Percentiles rank a stretch among this genome's conserved stretches.
phyloP scores from a whole-genome alignment of 2,797 vertebrate species.

The Morus bassanus region DNA sequence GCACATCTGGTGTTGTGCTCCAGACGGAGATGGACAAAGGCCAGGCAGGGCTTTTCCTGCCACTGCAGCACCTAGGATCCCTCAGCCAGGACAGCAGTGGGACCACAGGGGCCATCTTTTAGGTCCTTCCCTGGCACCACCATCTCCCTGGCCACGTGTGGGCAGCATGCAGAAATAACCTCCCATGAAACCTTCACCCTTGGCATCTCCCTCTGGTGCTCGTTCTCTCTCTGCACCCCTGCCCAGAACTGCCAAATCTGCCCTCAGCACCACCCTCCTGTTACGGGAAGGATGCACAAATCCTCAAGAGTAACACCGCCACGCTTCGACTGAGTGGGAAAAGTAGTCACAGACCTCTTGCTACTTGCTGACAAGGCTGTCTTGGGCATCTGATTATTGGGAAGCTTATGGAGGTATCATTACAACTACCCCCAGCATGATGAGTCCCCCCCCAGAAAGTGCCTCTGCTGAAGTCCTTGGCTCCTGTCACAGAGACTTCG shows the following conservation, averaged over 20 bases:
- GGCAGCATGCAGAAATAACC: neutral
- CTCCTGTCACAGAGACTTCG: neutral
- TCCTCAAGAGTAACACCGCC: neutral
- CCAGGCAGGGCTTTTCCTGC: neutral
- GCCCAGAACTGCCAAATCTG: neutral
- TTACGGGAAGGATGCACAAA: neutral
- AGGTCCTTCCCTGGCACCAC: neutral
- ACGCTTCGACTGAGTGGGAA: neutral
- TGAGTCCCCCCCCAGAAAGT: neutral
- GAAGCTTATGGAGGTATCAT: neutral
- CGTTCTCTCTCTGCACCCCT: rapidly evolving
- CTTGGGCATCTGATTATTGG: neutral
- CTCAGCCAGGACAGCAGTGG: neutral
- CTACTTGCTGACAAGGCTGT: neutral
- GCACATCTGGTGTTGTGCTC: neutral
- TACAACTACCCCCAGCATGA: neutral
- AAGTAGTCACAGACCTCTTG: neutral
- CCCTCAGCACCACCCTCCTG: neutral
- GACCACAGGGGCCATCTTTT: neutral
- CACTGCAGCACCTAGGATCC: neutral
- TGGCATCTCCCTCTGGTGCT: neutral
- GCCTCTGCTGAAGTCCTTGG: neutral
- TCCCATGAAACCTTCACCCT: neutral
- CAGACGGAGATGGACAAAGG: neutral
- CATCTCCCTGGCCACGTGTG: rapidly evolving